Percentiles rank a stretch among this genome's conserved stretches.
These are phyloP conservation scores for Rugalucina vietnamica DNA, from an alignment of 2,888 invertebrate genomes.

Conservation along the genomic window DNA sequence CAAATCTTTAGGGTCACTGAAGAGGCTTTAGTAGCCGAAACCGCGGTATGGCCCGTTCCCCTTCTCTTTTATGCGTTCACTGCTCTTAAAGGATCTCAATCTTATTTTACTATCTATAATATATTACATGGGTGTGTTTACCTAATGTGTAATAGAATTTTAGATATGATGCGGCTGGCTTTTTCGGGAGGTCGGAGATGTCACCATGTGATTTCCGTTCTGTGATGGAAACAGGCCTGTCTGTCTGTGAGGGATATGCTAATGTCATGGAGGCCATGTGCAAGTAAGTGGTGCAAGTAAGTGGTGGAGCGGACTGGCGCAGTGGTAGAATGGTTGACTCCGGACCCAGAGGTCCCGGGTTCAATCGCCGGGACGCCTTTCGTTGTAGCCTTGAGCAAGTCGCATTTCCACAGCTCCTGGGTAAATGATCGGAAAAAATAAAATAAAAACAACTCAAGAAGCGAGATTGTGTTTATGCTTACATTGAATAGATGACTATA, in stretches of 20 bases:
- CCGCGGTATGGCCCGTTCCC: background rate
- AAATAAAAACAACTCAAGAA: no score
- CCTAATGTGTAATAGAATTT: background rate
- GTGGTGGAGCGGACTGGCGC: no score
- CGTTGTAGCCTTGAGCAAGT: no score
- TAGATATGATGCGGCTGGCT: constrained; percentile 51
- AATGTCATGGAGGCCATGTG: constrained; percentile 58
- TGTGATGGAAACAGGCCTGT: constrained; percentile 38
- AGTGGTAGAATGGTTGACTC: no score
- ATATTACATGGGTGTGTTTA: background rate
- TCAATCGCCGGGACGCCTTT: no score
- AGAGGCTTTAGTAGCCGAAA: background rate
- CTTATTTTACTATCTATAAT: no score
- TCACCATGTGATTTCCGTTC: constrained; percentile 35
- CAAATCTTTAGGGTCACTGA: background rate
- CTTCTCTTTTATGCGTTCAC: background rate
- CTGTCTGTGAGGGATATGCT: constrained; percentile 65
- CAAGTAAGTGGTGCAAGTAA: no score
- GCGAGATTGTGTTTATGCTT: no score
- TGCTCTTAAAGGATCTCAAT: background rate
- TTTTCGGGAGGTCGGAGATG: constrained; percentile 17
- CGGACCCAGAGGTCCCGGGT: no score
- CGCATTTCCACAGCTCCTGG: no score
- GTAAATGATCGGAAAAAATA: no score
- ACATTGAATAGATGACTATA: no score